Evolutionary conservation across 2,113 vertebrate species (phyloP).

Genomic region (Xenus cinereus): DNA sequence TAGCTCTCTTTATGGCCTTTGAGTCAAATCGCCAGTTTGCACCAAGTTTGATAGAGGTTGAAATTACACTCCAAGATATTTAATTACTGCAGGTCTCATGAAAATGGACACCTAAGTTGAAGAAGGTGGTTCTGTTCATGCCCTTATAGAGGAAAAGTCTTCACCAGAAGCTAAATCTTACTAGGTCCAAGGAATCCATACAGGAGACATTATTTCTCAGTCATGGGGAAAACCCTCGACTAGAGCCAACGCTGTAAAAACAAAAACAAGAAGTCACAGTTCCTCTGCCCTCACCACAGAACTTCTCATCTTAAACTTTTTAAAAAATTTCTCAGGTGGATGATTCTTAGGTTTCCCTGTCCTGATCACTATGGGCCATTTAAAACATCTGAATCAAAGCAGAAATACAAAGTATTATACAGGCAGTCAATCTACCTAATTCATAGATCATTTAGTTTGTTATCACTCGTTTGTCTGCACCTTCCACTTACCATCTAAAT

Average conservation of each 20-base stretch:
- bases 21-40: background rate
- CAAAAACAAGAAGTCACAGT: background rate
- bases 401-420: background rate
- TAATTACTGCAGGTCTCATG: background rate
- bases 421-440: background rate
- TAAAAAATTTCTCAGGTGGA: background rate
- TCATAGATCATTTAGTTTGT: background rate
- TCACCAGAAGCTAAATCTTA: background rate
- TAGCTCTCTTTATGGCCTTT: background rate
- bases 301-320: background rate
- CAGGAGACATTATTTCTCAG: background rate
- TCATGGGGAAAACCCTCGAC: fast-evolving
- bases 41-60: background rate
- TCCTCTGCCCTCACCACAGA: background rate
- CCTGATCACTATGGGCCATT: background rate
- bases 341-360: background rate
- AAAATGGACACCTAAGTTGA: background rate
- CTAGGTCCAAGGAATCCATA: background rate
- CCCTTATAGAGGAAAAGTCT: background rate
- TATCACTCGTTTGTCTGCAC: background rate
- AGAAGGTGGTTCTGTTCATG: background rate
- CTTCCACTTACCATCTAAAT: background rate
- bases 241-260: background rate
- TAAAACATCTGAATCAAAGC: background rate
- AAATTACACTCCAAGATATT: background rate